Evolutionary conservation across 2,113 vertebrate genomes (phyloP).

Genomic region (Echinops telfairi): DNA sequence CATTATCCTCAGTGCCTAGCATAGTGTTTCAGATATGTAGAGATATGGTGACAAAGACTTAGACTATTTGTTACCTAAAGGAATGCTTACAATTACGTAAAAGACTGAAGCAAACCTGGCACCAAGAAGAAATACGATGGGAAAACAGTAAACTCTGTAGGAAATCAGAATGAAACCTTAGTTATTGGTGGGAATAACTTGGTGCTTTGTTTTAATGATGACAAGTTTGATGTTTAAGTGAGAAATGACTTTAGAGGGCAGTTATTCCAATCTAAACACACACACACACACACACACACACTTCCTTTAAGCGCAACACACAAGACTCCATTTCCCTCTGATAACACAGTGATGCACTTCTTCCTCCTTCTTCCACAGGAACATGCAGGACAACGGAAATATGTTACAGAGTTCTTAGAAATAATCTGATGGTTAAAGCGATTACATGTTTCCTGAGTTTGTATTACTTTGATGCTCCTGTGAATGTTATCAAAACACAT

Average conservation of each 20-base stretch:
- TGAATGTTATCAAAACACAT: slow-evolving; percentile 9
- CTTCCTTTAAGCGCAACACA: neutral
- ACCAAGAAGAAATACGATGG: neutral
- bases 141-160: neutral
- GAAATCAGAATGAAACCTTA: neutral
- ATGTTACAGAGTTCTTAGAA: neutral
- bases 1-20: neutral
- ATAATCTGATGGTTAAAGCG: neutral
- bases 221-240: neutral
- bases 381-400: neutral
- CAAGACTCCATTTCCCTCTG: neutral
- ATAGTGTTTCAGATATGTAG: neutral
- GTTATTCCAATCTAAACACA: neutral
- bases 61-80: neutral
- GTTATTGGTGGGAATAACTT: neutral
- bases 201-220: neutral
- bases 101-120: neutral
- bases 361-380: neutral
- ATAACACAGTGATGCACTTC: neutral
- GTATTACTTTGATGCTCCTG: neutral
- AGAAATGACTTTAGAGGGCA: neutral
- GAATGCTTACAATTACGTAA: neutral
- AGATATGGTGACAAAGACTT: too few species aligned
- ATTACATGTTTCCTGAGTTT: neutral
- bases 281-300: neutral